Base-by-base conservation (phyloP, 2,888 invertebrate species). In the Orthonevra nobilis region DNA sequence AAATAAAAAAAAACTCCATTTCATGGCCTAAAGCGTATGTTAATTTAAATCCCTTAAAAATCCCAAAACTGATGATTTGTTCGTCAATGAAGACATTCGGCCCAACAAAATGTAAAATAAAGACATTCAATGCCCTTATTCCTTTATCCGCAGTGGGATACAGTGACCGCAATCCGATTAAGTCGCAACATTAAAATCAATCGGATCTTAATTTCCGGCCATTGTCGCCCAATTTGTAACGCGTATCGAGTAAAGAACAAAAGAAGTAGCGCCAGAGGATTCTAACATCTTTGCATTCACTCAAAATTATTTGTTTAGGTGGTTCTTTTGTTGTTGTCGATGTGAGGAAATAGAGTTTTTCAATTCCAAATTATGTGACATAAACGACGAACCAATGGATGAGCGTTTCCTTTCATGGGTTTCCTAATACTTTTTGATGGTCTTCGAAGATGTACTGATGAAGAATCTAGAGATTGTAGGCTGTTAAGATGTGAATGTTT, bases 131-230 rank as follows among this genome's bases (percentile, higher is more conserved):
- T 17, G 15, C 17, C 3, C 26, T n/a, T n/a, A n/a, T n/a, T n/a
- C n/a, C n/a, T n/a, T n/a, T n/a, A n/a, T n/a, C n/a, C n/a, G n/a
- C n/a, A n/a, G n/a, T n/a, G n/a, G n/a, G n/a, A n/a, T n/a, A n/a
- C n/a, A 46, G 20, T 26, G 38, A 48, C 46, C 48, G 14, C 63
- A 72, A 63, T 72, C 72, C 63, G 72, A 63, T 72, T 72, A 72
- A 2, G 36, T 12, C 17, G 19, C 10, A 9, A 60, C 42, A 60
- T 46, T 52, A 28, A 44, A 70, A 36, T 63, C 72, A 72, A 63
- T 72, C 54, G 44, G 30, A 56, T 56, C 32, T 63, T 46, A 12
- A 36, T 42, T 64, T 72, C 54, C 63, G 63, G 72, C 34, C 50
- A 60, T 61, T 52, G 44, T 61, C 20, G 50, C 40, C 26, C 60